Base-by-base conservation (phyloP, 2,113 vertebrate genomes). In the Smithornis capensis region DNA sequence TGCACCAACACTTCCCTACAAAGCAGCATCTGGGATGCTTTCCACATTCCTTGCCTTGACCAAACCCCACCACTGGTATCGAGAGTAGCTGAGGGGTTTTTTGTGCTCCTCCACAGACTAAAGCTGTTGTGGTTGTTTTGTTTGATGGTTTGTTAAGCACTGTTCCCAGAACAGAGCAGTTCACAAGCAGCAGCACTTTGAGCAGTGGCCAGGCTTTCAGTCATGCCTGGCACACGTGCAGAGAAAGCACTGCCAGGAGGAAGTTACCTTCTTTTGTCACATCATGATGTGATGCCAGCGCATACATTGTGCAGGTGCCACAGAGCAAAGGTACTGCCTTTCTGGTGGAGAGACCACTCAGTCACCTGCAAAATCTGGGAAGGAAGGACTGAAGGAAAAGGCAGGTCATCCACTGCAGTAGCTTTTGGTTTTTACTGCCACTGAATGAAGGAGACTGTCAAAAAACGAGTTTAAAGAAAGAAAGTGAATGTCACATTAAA, bases 221-320 rank as follows among this genome's bases (percentile, higher is more conserved):
- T 19, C 31, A 14, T 10, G 11, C 19, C 52, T 3, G 0, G 13
- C 19, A n/a, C 4, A 18, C 31, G 8, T 52, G 27, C 16, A 49
- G 38, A 18, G 24, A 67, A 78, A 53, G 31, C 40, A 24, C 31
- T 89, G 45, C 53, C 69, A 84, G 37, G 57, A 23, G 23, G 62
- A 92, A 65, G 10, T 24, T 50, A 38, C 16, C 40, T 28, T 29
- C 68, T 53, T 55, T 24, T 19, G 11, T 17, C 56, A 65, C 19
- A 53, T 13, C 4, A 28, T 9, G 33, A 25, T 14, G 47, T 50
- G 18, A 42, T 1, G 4, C 4, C 2, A 2, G 44, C n/a, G 35
- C 8, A 19, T 6, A 5, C 17, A 33, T 7, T 0, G 0, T 9
- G 29, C 70, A 82, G 52, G n/a, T 3, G 3, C 40, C n/a, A 25